Conservation (phyloP, 2,797 vertebrate species). For the Pangasius sanitwongsei region DNA sequence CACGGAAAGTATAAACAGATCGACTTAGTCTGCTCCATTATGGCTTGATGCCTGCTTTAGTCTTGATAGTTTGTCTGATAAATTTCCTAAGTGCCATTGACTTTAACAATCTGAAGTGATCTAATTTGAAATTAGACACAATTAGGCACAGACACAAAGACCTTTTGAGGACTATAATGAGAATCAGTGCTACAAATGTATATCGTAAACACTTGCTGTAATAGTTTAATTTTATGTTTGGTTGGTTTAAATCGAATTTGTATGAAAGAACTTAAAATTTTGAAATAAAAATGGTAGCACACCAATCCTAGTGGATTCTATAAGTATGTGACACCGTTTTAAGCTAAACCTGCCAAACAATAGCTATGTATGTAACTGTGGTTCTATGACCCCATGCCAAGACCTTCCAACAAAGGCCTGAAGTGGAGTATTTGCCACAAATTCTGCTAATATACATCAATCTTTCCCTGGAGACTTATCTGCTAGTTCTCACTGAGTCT, state of each 20-base stretch:
- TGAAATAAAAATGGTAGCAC: too few species aligned
- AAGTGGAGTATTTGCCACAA: too few species aligned
- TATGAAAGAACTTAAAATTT: background rate
- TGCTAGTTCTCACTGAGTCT: too few species aligned
- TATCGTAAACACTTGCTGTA: background rate
- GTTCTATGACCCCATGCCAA: too few species aligned
- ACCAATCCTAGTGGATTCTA: too few species aligned
- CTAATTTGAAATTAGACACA: background rate
- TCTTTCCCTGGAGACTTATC: too few species aligned
- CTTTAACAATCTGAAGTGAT: background rate
- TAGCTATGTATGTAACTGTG: too few species aligned
- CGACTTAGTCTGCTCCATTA: background rate
- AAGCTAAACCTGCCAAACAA: too few species aligned
- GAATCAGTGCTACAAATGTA: background rate
- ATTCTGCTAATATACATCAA: too few species aligned
- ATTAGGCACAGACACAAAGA: background rate
- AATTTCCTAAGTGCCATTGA: background rate
- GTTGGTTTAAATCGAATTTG: background rate
- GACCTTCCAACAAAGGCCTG: too few species aligned
- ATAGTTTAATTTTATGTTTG: background rate
- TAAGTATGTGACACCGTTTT: too few species aligned
- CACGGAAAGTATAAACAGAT: background rate
- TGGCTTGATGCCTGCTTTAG: background rate
- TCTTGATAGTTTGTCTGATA: constrained; percentile 9
- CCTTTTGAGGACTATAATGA: background rate